These are phyloP conservation scores for Pseudoatta argentina DNA, from an alignment of 1,140 invertebrate genomes.

Conservation along the genomic window DNA sequence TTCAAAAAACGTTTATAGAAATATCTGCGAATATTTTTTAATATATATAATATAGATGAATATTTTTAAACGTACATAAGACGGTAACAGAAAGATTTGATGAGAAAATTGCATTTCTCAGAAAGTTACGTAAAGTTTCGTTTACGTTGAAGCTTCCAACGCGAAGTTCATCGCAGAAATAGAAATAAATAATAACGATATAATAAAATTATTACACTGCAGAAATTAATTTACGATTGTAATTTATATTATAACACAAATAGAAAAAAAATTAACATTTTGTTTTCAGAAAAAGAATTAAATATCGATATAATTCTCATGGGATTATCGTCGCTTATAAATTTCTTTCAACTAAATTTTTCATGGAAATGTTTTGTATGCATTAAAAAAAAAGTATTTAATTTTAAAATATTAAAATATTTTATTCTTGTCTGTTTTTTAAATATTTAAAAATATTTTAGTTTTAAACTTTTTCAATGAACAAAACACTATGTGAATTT, in stretches of 20 bases:
- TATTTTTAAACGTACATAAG: not conserved
- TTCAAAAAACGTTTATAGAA: not conserved
- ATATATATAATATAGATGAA: not conserved
- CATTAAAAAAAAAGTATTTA: no score
- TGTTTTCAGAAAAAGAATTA: not conserved
- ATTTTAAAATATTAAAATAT: no score
- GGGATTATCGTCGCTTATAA: not conserved
- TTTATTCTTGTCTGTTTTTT: no score
- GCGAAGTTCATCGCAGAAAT: not conserved
- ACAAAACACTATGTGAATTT: no score
- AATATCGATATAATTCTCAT: conserved; percentile 3
- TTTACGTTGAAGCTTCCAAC: not conserved
- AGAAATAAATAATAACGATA: not conserved
- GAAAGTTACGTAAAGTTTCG: not conserved
- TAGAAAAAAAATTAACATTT: not conserved
- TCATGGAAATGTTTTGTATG: not conserved
- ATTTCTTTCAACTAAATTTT: not conserved
- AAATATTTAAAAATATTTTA: no score
- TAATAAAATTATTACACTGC: not conserved
- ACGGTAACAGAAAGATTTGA: not conserved
- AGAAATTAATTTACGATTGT: conserved; percentile 6
- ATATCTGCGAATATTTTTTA: not conserved
- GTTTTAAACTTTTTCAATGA: no score
- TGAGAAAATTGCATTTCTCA: not conserved
- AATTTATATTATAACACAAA: not conserved